Evolutionary conservation across 1,140 invertebrate species (phyloP).

Genomic region (Apis mellifera): DNA sequence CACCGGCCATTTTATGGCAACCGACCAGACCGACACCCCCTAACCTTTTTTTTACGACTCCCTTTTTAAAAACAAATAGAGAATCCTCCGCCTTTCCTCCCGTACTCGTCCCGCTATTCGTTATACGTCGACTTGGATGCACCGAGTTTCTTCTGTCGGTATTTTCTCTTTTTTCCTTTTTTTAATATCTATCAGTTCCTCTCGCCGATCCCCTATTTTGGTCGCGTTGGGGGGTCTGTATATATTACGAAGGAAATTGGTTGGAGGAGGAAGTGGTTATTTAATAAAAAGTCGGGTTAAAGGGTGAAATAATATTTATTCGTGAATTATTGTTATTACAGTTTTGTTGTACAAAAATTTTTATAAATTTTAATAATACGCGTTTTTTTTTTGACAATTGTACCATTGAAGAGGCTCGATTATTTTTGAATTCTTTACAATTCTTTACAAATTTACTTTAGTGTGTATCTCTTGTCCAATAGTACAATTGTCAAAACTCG

Average conservation of each 20-base stretch:
- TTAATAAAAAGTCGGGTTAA: too few species aligned
- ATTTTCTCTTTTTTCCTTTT: not conserved
- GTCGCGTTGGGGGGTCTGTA: not conserved
- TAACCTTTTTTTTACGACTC: slow-evolving; percentile 51
- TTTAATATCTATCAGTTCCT: not conserved
- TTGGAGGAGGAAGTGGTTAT: not conserved
- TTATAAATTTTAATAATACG: too few species aligned
- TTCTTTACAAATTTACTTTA: too few species aligned
- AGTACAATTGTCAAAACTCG: too few species aligned
- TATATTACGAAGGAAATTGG: not conserved
- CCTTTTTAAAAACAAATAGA: slow-evolving; percentile 65
- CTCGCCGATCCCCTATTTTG: not conserved
- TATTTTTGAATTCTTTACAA: too few species aligned
- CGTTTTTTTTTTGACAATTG: too few species aligned
- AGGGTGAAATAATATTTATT: too few species aligned
- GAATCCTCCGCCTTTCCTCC: not conserved
- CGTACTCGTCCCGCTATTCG: not conserved
- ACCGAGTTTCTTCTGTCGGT: not conserved
- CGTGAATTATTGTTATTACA: too few species aligned
- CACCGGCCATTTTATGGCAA: slow-evolving; percentile 63
- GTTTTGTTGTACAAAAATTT: too few species aligned
- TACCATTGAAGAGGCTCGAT: too few species aligned
- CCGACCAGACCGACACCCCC: slow-evolving; percentile 9
- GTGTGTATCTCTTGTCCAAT: too few species aligned
- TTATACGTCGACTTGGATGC: not conserved